A percentile compares a stretch with the other conserved stretches of the same genome.
Evolutionary conservation across 2,888 invertebrate species (phyloP).

Genomic region (Seladonia tumulorum): DNA sequence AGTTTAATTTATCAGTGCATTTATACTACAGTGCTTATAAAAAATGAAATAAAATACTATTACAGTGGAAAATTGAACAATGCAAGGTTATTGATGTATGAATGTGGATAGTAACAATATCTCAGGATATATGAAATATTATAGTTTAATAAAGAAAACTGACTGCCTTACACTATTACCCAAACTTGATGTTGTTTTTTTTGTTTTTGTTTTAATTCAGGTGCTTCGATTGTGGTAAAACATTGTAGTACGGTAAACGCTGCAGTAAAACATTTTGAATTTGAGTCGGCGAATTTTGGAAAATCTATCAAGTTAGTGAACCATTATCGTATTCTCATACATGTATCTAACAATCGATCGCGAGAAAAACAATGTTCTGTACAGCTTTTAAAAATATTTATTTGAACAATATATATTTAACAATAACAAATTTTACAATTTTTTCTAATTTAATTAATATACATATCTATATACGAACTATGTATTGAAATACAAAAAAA

Average conservation of each 20-base stretch:
- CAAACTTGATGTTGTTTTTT: slow-evolving; percentile 17
- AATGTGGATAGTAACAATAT: slow-evolving; percentile 9
- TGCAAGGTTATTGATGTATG: slow-evolving; percentile 9
- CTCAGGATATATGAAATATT: slow-evolving; percentile 6
- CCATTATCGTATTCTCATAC: no score
- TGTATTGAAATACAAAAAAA: not conserved
- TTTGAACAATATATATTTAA: not conserved
- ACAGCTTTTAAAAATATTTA: not conserved
- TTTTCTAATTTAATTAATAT: not conserved
- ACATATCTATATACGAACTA: not conserved
- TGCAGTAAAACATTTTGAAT: no score
- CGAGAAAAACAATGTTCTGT: no score
- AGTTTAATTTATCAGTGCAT: slow-evolving; percentile 17
- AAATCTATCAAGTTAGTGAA: no score
- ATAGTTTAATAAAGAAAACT: slow-evolving; percentile 21
- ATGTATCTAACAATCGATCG: no score
- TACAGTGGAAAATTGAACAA: slow-evolving; percentile 3
- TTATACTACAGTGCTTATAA: slow-evolving; percentile 29
- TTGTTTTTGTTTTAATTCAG: not conserved
- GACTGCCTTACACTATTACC: slow-evolving; percentile 27
- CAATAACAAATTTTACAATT: not conserved
- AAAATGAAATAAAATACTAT: slow-evolving; percentile 21
- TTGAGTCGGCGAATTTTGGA: no score
- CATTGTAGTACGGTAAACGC: no score
- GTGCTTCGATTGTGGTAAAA: slow-evolving; percentile 5